Conservation (phyloP, 2,888 invertebrate species). For the Limnephilus lunatus region DNA sequence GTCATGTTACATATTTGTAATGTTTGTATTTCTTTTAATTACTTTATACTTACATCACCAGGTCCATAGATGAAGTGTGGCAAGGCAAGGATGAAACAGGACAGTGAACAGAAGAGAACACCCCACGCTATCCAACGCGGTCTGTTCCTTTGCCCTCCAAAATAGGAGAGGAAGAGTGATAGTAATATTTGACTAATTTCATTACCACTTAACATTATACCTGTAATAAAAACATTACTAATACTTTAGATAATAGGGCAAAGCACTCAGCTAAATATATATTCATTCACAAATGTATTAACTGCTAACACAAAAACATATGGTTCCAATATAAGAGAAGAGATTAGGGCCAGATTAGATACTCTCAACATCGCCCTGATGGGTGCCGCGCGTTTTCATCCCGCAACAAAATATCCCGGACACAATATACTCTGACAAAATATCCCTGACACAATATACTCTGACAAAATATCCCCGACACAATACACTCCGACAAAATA, state of each 20-base stretch:
- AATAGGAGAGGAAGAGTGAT: slow-evolving; percentile 80
- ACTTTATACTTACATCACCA: slow-evolving; percentile 70
- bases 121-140: slow-evolving; percentile 83
- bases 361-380: not conserved
- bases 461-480: no score
- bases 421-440: no score
- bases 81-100: slow-evolving; percentile 79
- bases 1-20: no score
- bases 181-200: slow-evolving; percentile 83
- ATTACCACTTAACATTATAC: slow-evolving; percentile 82
- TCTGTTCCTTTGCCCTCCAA: slow-evolving; percentile 82
- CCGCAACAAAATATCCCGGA: no score
- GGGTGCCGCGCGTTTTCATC: no score
- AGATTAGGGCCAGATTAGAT: not conserved
- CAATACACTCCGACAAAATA: no score
- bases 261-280: not conserved
- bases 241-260: not conserved
- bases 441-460: no score
- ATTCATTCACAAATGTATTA: not conserved
- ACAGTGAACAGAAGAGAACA: slow-evolving; percentile 78
- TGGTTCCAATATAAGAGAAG: not conserved
- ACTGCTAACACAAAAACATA: not conserved
- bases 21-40: no score
- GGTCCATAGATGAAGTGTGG: slow-evolving; percentile 82
- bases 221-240: slow-evolving; percentile 70